Base-by-base conservation (phyloP, 1,140 invertebrate genomes). In the Drosophila lini region DNA sequence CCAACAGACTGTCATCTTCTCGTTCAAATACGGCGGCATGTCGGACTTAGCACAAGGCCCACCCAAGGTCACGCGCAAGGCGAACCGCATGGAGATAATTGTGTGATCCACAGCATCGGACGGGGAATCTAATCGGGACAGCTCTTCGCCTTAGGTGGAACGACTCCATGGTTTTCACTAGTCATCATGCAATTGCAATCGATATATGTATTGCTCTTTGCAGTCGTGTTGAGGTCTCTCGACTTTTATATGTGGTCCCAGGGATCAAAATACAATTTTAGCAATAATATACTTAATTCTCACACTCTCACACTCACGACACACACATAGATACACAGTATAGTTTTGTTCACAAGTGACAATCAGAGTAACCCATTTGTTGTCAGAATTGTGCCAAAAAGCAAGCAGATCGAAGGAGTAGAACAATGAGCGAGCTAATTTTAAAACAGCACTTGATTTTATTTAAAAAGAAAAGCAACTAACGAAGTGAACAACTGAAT, bases 71-170 rank as follows among this genome's bases (percentile, higher is more conserved):
- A 92, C 95, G 70, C 94, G 96, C 25, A 96, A 96, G 93, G 95
- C 94, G 76, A 96, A 95, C 93, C 95, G 95, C 85, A 95, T 97
- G 95, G 96, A 97, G 93, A 95, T 97, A 80, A 94, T 96, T 89
- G 94, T 97, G 92, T 96, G 94, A 95, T 92, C 67, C 45, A 19
- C 53, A 42, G 48, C 48, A 75, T 59, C 16, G 40, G 50, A 53
- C 50, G 50, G 13, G 19, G 47, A 57, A 65, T 53, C 53, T 65
- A 47, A 56, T 75, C 41, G 48, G 45, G 44, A 74, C 34, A 59
- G 50, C 34, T 57, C 48, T 36, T 55, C 32, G 71, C 57, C 47
- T 61, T 73, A 59, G 42, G 32, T 19, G 15, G 15, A 55, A 36
- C 38, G 36, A 63, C 75, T 76, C 68, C 50, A 74, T 36, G 56